Percentiles rank a stretch among this genome's conserved stretches.
phyloP scores from a whole-genome alignment of 2,113 vertebrate species.

The Martes martes region DNA sequence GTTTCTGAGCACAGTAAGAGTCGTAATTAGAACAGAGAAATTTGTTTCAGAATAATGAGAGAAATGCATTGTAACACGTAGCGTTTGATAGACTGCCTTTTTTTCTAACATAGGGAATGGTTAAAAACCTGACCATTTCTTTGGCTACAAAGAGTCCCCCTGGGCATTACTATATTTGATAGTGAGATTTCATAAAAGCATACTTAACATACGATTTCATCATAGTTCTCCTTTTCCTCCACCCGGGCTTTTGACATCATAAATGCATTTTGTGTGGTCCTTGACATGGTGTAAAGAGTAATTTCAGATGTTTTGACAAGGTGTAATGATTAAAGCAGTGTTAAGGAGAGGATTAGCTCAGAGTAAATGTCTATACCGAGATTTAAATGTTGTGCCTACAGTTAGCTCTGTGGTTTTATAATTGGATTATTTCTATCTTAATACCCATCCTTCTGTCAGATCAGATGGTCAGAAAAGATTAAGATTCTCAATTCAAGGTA shows the following conservation, averaged over 20 bases:
- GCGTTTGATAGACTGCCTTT: neutral
- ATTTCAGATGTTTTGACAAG: neutral
- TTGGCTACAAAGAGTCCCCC: neutral
- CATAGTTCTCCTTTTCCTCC: neutral
- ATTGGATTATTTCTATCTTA: neutral
- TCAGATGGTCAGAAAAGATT: neutral
- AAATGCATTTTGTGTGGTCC: neutral
- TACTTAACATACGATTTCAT: neutral
- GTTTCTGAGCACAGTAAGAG: neutral
- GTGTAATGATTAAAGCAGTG: neutral
- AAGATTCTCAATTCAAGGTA: neutral
- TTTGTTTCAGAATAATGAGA: neutral
- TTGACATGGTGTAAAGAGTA: neutral
- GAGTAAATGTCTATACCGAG: neutral
- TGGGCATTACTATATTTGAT: neutral
- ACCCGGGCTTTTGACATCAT: neutral
- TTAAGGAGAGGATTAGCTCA: neutral
- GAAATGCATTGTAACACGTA: neutral
- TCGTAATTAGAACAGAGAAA: neutral
- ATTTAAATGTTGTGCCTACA: neutral
- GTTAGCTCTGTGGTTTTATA: conserved; percentile 4
- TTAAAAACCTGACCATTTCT: neutral
- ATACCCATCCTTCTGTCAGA: neutral
- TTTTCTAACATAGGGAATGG: neutral
- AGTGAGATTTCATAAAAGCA: neutral